These are phyloP conservation scores for Scaptomyza reducta DNA, from an alignment of 2,888 invertebrate species.

Conservation along the genomic window DNA sequence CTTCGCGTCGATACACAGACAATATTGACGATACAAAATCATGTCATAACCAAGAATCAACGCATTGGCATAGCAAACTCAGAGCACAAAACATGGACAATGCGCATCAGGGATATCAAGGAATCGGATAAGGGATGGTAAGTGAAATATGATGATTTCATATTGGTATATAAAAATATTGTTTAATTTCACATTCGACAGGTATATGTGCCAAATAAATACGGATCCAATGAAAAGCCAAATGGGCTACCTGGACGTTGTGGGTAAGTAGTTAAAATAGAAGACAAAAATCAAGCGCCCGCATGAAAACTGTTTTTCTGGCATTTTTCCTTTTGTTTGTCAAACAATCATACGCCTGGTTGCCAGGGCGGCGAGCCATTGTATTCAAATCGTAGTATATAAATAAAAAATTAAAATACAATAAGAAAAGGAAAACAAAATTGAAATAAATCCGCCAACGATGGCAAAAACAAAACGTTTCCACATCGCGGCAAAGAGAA, in stretches of 20 bases:
- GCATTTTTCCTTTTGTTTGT: conserved; percentile 45
- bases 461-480: conserved; percentile 71
- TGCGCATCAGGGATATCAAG: conserved; percentile 91
- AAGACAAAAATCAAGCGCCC: conserved; percentile 16
- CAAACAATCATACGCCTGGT: conserved; percentile 59
- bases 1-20: conserved; percentile 91
- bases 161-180: not conserved
- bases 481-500: conserved; percentile 41
- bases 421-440: conserved; percentile 8
- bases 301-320: conserved; percentile 14
- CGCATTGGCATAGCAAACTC: conserved; percentile 91
- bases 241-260: conserved; percentile 93
- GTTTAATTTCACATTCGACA: conserved; percentile 1
- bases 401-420: conserved; percentile 16
- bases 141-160: conserved; percentile 5
- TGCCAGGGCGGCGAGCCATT: conserved; percentile 35
- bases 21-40: conserved; percentile 93
- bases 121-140: conserved; percentile 91
- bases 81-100: conserved; percentile 92
- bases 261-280: conserved; percentile 87
- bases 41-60: conserved; percentile 95
- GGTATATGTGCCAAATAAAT: conserved; percentile 85
- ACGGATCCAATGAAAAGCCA: conserved; percentile 87
- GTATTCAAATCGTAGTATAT: conserved; percentile 24
- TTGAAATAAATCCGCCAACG: conserved; percentile 40